Evolutionary conservation across 2,797 vertebrate species (phyloP), one percentile per base, ranked within the genome.

Genomic region (Sparidentex hasta): DNA sequence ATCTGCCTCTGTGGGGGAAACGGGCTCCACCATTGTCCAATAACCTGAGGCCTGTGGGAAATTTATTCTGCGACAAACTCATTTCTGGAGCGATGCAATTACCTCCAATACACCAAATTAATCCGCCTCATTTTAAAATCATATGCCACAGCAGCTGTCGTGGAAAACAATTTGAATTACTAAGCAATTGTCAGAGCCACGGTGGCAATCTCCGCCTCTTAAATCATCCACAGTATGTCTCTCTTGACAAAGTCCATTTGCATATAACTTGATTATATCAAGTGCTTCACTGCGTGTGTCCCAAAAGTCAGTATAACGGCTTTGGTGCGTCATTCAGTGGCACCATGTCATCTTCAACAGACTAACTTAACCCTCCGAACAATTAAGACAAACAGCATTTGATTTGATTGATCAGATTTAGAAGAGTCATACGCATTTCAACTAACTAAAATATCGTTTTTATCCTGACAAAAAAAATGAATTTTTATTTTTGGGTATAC

Each of bases 31-130:
- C 67, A 71, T 74, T 85, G 79, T 88, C 72, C 54, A 80, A 87
- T 85, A 82, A 76, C 48, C 62, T 50, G 63, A 81, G 74, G 84
- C 88, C 85, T 76, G 50, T 84, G 88, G 85, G 87, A 87, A 87
- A 91, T 86, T 57, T 74, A 72, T 86, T 82, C 72, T 65, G 55
- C 29, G 38, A 79, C 67, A 81, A 81, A 83, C 62, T 80, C 27
- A 84, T 91, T 91, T 81, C 73, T 79, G 68, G 21, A 78, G 70
- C 43, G 27, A 79, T 20, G 62, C 25, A 41, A 86, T 88, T 81
- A 87, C 76, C 51, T 84, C 66, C 62, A 83, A 81, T 59, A 78
- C 57, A 57, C 18, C 75, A 81, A 81, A 88, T 89, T 72, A 85
- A 90, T 85, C 78, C 62, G 68, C 56, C 27, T 83, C 72, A 52